Base-by-base conservation (phyloP, 2,797 vertebrate species). In the Sebastes nivosus region DNA sequence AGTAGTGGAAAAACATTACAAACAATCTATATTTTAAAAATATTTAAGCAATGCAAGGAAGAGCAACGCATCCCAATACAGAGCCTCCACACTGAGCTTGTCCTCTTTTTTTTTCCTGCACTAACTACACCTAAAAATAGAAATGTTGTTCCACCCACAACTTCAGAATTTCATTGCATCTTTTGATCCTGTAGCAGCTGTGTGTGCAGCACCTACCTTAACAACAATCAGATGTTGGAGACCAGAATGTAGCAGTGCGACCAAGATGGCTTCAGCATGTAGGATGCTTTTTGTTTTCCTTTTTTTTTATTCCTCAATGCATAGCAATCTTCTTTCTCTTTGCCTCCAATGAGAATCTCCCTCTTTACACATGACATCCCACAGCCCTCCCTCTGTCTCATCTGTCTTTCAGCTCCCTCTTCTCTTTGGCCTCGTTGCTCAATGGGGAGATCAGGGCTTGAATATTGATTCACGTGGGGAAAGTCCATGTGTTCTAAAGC, bases 381-480 rank as follows among this genome's bases (percentile, higher is more conserved):
- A 81, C 77, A 86, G 77, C 86, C 92, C 89, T 87, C 92, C 90
- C 88, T 87, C 87, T 77, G 60, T 89, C 85, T 86, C 84, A 82
- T 90, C 87, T 75, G 74, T 83, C 88, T 91, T 90, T 91, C 85
- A 85, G 84, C 87, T 82, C 80, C 81, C 83, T 88, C 89, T 89
- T 82, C 84, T 85, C 86, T 87, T 88, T 93, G 91, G 90, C 92
- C 92, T 87, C 85, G 74, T 93, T 93, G 84, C 92, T 90, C 90
- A 91, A 90, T 78, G 76, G 88, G 79, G 89, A 93, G 91, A 86
- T 79, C 90, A 63, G 82, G 92, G 87, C 87, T 87, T 92, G 95
- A 93, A 94, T 96, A 93, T 95, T 95, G 94, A 94, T 95, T 96
- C 93, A 94, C 64, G 55, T 92, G 93, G 94, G 90, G 82, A 93